Conservation (phyloP, 2,113 vertebrate genomes). For the Aldabrachelys gigantea region DNA sequence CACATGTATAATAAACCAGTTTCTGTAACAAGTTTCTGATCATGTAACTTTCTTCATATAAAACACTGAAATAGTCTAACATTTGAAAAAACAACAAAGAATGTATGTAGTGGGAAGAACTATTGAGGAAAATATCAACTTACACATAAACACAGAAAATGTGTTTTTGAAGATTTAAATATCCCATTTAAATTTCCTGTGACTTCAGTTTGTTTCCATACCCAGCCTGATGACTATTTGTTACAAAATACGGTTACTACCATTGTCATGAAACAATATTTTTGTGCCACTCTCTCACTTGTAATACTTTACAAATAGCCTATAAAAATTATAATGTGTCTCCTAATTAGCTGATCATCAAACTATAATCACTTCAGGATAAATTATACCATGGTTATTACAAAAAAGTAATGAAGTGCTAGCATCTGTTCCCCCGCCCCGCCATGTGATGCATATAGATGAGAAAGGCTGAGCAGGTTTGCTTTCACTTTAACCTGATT, state of each 20-base stretch:
- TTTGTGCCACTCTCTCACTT: neutral
- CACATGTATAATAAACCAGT: neutral
- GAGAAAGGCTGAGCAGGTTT: constrained; percentile 27
- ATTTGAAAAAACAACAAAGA: neutral
- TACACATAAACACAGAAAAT: neutral
- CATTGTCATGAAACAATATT: neutral
- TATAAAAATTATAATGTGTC: constrained; percentile 79
- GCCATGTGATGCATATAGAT: constrained; percentile 41
- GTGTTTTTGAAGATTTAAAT: constrained; percentile 4
- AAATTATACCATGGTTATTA: constrained; percentile 80
- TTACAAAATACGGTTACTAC: constrained; percentile 39
- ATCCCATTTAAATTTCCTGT: neutral
- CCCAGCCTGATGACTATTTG: neutral
- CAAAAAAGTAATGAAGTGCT: constrained; percentile 73
- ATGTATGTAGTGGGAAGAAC: neutral
- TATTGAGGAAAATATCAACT: constrained; percentile 1
- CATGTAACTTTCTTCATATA: neutral
- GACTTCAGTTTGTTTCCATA: constrained; percentile 1
- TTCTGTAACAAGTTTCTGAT: neutral
- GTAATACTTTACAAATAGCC: constrained; percentile 82
- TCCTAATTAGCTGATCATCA: constrained; percentile 83
- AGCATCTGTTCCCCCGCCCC: neutral
- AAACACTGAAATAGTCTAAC: constrained; percentile 5
- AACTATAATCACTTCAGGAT: constrained; percentile 82
- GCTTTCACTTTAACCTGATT: constrained; percentile 50